phyloP scores from a whole-genome alignment of 2,113 vertebrate species.

The Macrotus californicus region DNA sequence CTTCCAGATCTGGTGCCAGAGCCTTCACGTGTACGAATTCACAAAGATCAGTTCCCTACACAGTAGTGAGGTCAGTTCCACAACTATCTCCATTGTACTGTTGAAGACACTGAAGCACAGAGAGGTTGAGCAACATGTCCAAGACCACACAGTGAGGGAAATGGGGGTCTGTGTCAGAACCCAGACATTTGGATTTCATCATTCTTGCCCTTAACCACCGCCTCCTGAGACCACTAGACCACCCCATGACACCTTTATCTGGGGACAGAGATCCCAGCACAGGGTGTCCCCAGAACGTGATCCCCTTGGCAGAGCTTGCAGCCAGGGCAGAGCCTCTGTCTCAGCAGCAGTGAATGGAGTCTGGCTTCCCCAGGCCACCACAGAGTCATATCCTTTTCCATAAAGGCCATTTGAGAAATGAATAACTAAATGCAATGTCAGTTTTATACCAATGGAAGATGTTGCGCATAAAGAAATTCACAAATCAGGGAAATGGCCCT shows the following conservation, averaged over 20 bases:
- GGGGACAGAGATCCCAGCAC: neutral
- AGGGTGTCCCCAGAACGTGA: accelerated
- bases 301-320: neutral
- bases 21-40: accelerated
- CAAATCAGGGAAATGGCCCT: neutral
- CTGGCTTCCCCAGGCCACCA: neutral
- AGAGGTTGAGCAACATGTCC: neutral
- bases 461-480: conserved; percentile 47
- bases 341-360: accelerated
- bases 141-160: neutral
- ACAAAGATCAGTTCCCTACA: too few species aligned
- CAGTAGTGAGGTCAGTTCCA: too few species aligned
- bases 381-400: neutral
- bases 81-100: neutral
- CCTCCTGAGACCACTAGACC: neutral
- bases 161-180: neutral
- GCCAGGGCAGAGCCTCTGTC: accelerated
- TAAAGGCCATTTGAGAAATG: conserved; percentile 42
- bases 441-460: conserved; percentile 11
- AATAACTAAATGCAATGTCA: neutral
- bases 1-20: neutral
- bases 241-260: neutral
- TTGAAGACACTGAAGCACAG: too few species aligned
- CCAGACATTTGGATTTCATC: neutral
- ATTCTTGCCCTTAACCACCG: neutral